Percentiles rank a stretch among this genome's conserved stretches.
These are phyloP conservation scores for Cephonodes hylas DNA, from an alignment of 2,888 invertebrate genomes.

Conservation along the genomic window DNA sequence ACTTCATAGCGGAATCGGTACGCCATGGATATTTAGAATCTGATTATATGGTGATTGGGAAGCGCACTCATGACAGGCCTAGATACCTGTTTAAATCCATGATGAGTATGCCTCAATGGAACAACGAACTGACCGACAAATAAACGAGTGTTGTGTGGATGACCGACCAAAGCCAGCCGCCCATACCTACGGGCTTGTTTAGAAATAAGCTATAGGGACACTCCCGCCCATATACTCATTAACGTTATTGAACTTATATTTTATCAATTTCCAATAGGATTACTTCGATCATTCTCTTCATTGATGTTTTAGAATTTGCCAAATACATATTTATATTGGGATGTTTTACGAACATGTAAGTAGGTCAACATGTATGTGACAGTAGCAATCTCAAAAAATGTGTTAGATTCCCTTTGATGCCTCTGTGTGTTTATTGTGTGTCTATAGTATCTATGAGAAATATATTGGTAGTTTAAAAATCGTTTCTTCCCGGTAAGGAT, in stretches of 20 bases:
- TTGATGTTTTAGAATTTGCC: no score
- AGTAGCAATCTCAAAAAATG: neutral
- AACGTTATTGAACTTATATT: no score
- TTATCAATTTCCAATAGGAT: no score
- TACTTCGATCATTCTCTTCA: no score
- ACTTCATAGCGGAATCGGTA: slow-evolving; percentile 45
- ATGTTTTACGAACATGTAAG: no score
- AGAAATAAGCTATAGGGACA: no score
- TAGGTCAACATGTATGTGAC: neutral
- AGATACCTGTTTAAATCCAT: slow-evolving; percentile 34
- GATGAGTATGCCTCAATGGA: slow-evolving; percentile 40
- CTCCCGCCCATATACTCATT: neutral
- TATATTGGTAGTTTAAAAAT: neutral
- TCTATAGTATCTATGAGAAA: neutral
- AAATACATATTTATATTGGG: no score
- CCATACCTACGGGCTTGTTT: neutral
- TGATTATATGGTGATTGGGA: slow-evolving; percentile 39
- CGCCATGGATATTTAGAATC: slow-evolving; percentile 42
- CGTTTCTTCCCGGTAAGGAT: no score
- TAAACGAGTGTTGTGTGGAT: neutral
- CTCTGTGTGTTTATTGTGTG: neutral
- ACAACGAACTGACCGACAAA: slow-evolving; percentile 25
- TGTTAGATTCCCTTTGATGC: neutral
- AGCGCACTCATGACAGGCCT: slow-evolving; percentile 35
- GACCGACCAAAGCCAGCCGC: neutral